Conservation (phyloP, 2,888 invertebrate species). For the Clepsis dumicolana region DNA sequence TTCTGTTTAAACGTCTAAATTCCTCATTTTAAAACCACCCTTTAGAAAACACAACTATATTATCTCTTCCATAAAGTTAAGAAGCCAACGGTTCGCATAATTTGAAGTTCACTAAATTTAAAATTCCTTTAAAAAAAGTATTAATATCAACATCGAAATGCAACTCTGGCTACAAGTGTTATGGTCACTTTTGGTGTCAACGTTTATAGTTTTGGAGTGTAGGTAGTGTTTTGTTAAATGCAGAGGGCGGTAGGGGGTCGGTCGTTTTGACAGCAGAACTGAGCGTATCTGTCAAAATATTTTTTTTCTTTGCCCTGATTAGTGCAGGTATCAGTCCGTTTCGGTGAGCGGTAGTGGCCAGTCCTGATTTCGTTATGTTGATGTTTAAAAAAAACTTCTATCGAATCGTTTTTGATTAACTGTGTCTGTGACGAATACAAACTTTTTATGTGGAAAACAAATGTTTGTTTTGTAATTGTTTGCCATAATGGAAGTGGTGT, state of each 20-base stretch:
- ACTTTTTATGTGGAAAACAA: background rate
- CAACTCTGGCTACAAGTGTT: constrained; percentile 13
- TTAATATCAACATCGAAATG: background rate
- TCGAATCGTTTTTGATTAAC: background rate
- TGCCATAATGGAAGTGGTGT: constrained; percentile 9
- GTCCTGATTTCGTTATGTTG: constrained; percentile 57
- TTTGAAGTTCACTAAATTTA: constrained; percentile 20
- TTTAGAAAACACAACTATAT: constrained; percentile 26
- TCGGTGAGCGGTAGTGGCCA: constrained; percentile 60
- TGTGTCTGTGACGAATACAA: background rate
- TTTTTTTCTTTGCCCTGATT: constrained; percentile 60
- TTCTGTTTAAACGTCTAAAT: constrained; percentile 71
- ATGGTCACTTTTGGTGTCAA: constrained; percentile 17
- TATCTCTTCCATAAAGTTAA: constrained; percentile 41
- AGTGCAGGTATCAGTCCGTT: constrained; percentile 74
- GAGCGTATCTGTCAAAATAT: constrained; percentile 76
- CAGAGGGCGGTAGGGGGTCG: constrained; percentile 70
- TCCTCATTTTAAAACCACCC: constrained; percentile 48
- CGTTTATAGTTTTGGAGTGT: constrained; percentile 2
- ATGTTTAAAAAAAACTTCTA: constrained; percentile 13
- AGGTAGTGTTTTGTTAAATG: constrained; percentile 48
- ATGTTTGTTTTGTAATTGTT: background rate
- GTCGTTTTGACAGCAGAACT: constrained; percentile 69
- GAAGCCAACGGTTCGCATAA: constrained; percentile 24
- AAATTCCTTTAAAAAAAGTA: constrained; percentile 24